Evolutionary conservation across 2,113 vertebrate species (phyloP).

Genomic region (Rafetus swinhoei): DNA sequence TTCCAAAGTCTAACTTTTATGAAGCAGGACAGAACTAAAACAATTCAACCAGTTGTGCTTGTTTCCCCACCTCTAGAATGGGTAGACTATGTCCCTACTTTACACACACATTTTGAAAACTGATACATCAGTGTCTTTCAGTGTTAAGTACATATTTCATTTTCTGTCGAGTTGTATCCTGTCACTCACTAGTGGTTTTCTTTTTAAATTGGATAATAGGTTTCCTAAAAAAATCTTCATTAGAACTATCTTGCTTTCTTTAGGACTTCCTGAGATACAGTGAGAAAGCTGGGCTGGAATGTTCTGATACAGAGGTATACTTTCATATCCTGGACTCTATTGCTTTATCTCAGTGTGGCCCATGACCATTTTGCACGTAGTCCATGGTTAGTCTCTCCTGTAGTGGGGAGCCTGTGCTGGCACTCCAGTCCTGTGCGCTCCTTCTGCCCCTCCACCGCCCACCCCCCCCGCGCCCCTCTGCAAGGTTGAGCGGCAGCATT

Average conservation of each 20-base stretch:
- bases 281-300: conserved; percentile 93
- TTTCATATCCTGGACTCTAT: conserved; percentile 19
- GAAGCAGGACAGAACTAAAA: no score
- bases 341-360: neutral
- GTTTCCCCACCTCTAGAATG: neutral
- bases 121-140: neutral
- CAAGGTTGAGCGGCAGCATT: no score
- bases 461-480: no score
- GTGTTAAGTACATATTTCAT: neutral
- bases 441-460: no score
- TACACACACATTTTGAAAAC: neutral
- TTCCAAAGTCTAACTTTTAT: conserved; percentile 13
- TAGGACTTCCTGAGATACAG: conserved; percentile 97
- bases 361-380: no score
- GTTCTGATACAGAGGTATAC: conserved; percentile 91
- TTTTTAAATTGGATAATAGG: conserved; percentile 15
- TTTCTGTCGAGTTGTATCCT: conserved; percentile 16
- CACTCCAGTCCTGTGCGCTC: no score
- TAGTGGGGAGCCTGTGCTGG: no score
- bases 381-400: no score
- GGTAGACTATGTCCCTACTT: neutral
- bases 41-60: neutral
- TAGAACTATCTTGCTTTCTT: conserved; percentile 46
- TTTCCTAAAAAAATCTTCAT: conserved; percentile 28
- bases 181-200: neutral